A percentile compares a stretch with the other conserved stretches of the same genome.
Conservation (phyloP, 2,113 vertebrate genomes). For the Corythornis cristatus region DNA sequence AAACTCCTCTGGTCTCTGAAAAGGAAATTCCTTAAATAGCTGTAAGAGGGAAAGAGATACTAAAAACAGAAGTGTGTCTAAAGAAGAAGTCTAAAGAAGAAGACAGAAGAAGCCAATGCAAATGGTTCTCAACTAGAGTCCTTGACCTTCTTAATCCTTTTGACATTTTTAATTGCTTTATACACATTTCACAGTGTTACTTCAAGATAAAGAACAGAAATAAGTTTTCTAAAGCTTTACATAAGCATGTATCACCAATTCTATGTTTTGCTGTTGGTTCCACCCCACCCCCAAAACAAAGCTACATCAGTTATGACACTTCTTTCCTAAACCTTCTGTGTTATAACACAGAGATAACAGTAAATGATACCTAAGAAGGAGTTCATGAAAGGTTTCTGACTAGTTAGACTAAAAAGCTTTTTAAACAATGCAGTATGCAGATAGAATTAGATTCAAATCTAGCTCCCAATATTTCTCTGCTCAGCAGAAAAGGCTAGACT, state of each 20-base stretch:
- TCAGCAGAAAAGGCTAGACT: neutral
- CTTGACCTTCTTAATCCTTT: neutral
- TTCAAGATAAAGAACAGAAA: neutral
- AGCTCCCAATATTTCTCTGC: neutral
- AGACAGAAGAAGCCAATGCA: neutral
- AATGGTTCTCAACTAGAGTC: neutral
- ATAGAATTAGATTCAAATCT: neutral
- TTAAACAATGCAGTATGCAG: neutral
- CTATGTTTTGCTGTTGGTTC: neutral
- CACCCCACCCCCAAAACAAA: neutral
- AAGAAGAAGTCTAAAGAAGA: neutral
- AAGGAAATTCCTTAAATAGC: constrained; percentile 48
- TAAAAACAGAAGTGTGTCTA: neutral
- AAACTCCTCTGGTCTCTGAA: neutral
- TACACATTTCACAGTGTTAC: neutral
- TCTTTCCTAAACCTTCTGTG: neutral
- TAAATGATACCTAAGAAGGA: neutral
- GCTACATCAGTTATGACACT: neutral
- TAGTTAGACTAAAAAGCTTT: neutral
- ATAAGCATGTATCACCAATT: neutral
- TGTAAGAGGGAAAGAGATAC: neutral
- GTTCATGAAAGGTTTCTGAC: neutral
- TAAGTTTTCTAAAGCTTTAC: neutral
- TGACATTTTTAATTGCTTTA: neutral
- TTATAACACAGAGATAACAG: neutral